phyloP scores from a whole-genome alignment of 2,797 vertebrate species.

The Tamandua tetradactyla region DNA sequence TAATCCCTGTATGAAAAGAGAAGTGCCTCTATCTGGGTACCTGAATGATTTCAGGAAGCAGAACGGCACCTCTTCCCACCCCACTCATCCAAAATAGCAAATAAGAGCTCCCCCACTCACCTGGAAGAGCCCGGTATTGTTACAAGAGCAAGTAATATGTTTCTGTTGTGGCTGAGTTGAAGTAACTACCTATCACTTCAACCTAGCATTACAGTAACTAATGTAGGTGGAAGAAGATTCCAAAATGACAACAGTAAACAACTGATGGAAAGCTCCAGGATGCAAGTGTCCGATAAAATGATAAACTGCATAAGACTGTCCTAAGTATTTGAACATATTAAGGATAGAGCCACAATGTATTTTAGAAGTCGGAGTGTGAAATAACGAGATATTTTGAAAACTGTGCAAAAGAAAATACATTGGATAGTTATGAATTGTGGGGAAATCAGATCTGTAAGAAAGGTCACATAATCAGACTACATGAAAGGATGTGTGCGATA shows the following conservation, averaged over 20 bases:
- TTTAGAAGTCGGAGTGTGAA: neutral
- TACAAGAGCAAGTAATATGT: neutral
- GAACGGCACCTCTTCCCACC: neutral
- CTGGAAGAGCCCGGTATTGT: neutral
- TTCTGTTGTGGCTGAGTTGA: neutral
- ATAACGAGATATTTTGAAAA: constrained; percentile 4
- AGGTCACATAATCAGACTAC: neutral
- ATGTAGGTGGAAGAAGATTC: neutral
- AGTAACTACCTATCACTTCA: neutral
- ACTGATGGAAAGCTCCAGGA: neutral
- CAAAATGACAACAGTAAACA: neutral
- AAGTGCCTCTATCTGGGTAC: neutral
- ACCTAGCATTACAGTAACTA: neutral
- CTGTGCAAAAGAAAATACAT: constrained; percentile 3
- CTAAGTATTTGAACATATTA: neutral
- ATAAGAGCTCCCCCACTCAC: neutral
- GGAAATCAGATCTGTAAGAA: neutral
- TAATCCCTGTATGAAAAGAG: neutral
- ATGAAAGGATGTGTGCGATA: neutral
- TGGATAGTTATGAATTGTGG: neutral
- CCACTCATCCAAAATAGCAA: neutral
- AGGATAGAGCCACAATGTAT: neutral
- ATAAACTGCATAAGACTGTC: neutral
- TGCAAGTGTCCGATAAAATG: neutral
- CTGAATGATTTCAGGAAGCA: neutral